Conservation (phyloP, 2,113 vertebrate genomes). For the Perca schrenkii region DNA sequence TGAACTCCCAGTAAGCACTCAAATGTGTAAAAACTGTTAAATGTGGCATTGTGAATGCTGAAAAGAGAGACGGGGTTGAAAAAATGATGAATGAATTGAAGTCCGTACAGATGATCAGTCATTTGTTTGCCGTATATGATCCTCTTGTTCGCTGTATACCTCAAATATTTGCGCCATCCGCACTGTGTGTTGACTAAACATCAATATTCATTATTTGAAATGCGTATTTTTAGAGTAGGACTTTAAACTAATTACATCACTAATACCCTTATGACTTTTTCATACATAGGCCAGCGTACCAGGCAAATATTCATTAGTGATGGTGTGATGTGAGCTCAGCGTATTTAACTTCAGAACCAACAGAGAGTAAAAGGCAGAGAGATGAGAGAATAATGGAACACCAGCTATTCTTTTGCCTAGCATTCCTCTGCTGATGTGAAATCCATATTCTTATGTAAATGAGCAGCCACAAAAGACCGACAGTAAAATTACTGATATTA, state of each 20-base stretch:
- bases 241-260: constrained; percentile 9
- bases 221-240: neutral
- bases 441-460: constrained; percentile 14
- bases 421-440: constrained; percentile 12
- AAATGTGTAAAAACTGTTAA: neutral
- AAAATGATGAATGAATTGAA: neutral
- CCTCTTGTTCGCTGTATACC: neutral
- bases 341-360: constrained; percentile 11
- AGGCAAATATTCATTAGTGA: constrained; percentile 1
- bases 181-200: neutral
- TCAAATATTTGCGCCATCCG: neutral
- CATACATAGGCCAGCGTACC: neutral
- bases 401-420: constrained; percentile 8
- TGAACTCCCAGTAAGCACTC: neutral
- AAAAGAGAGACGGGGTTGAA: neutral
- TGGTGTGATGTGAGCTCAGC: constrained; percentile 5
- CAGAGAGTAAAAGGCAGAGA: neutral
- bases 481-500: neutral
- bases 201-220: neutral
- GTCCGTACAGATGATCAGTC: neutral
- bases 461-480: neutral
- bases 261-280: constrained; percentile 4
- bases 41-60: neutral
- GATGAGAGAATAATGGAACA: constrained; percentile 6
- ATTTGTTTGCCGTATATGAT: neutral